Conservation (phyloP, 2,113 vertebrate species). For the Ciconia maguari region DNA sequence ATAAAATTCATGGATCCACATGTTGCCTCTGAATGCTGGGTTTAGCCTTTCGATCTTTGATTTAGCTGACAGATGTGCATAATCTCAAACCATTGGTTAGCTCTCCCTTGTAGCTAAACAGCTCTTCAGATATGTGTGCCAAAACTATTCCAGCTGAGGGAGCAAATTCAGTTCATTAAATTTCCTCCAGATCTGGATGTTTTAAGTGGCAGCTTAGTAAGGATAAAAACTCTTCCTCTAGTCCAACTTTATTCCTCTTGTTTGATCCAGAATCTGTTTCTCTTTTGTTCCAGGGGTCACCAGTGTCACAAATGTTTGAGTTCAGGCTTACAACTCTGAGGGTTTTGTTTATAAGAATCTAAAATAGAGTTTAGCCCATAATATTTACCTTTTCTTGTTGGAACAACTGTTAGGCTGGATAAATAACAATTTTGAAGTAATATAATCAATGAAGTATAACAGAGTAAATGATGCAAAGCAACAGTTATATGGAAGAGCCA, state of each 20-base stretch:
- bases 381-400: constrained; percentile 3
- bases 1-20: constrained; percentile 17
- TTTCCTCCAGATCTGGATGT: constrained; percentile 3
- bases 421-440: constrained; percentile 23
- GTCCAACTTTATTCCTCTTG: background rate
- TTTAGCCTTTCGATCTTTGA: constrained; percentile 50
- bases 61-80: constrained; percentile 50
- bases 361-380: background rate
- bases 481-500: background rate
- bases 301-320: background rate
- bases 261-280: background rate
- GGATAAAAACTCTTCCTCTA: background rate
- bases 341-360: background rate
- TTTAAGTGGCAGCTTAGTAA: background rate
- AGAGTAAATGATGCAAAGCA: constrained; percentile 8
- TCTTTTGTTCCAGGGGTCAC: background rate
- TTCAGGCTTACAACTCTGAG: background rate
- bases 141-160: constrained; percentile 11
- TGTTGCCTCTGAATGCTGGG: constrained; percentile 1
- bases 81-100: constrained; percentile 35
- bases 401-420: background rate
- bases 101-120: background rate
- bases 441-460: constrained; percentile 7
- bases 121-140: background rate
- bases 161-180: constrained; percentile 8